phyloP scores from a whole-genome alignment of 2,113 vertebrate species.

The Morone chrysops region DNA sequence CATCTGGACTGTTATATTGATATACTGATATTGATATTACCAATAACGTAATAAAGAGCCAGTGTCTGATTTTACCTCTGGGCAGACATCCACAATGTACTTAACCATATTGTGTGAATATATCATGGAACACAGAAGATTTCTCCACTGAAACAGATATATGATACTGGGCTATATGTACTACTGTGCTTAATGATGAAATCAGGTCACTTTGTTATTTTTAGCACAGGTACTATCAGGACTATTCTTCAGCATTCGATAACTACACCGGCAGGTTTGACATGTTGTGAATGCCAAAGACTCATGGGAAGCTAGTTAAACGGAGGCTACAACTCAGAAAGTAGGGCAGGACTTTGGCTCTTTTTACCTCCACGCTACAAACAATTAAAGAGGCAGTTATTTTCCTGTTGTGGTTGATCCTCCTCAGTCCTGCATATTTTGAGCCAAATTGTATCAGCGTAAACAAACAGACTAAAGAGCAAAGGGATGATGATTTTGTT shows the following conservation, averaged over 20 bases:
- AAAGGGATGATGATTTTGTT: neutral
- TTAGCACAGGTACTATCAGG: neutral
- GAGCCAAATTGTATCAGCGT: neutral
- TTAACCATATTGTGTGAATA: slow-evolving; percentile 1
- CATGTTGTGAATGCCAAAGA: neutral
- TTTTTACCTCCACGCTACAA: neutral
- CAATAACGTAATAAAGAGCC: slow-evolving; percentile 7
- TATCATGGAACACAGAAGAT: neutral
- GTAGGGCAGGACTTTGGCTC: slow-evolving; percentile 28
- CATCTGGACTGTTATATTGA: neutral
- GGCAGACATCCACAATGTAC: neutral
- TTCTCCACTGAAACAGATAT: neutral
- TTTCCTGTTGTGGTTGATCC: neutral
- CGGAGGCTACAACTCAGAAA: neutral
- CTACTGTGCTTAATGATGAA: neutral
- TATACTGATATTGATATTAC: neutral
- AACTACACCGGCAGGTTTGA: slow-evolving; percentile 6
- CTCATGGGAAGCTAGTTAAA: neutral
- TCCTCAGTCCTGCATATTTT: neutral
- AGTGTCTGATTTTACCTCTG: slow-evolving; percentile 9
- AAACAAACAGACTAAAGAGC: slow-evolving; percentile 10
- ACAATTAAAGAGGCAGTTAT: slow-evolving; percentile 16
- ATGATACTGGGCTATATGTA: neutral
- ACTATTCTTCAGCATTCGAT: neutral
- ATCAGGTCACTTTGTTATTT: slow-evolving; percentile 1